These are phyloP conservation scores for Nasonia oneida DNA, from an alignment of 2,888 invertebrate genomes.

Conservation along the genomic window DNA sequence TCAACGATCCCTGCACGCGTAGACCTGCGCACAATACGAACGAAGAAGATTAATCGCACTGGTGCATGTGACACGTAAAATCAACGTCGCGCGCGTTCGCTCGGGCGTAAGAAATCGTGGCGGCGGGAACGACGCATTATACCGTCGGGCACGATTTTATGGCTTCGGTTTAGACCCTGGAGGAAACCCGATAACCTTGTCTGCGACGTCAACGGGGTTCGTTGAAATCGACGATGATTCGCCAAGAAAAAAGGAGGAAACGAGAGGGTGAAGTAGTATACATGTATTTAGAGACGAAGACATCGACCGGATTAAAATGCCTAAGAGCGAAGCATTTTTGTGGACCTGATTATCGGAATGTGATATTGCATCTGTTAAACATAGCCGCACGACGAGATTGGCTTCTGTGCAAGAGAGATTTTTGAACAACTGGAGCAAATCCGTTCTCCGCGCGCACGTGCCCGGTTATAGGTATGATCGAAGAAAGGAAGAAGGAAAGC, in stretches of 20 bases:
- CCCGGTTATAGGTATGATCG: not conserved
- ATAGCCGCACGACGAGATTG: not conserved
- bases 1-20: slow-evolving; percentile 32
- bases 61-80: slow-evolving; percentile 28
- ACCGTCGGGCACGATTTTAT: slow-evolving; percentile 65
- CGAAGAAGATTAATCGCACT: slow-evolving; percentile 43
- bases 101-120: slow-evolving; percentile 4
- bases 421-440: not conserved
- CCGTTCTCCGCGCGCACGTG: not conserved
- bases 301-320: slow-evolving; percentile 35
- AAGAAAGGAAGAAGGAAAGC: not conserved
- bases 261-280: not conserved
- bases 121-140: slow-evolving; percentile 47
- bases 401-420: not conserved
- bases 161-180: slow-evolving; percentile 71
- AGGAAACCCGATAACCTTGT: slow-evolving; percentile 72
- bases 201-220: slow-evolving; percentile 49
- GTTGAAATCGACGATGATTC: slow-evolving; percentile 8
- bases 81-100: slow-evolving; percentile 11
- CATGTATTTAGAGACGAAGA: not conserved
- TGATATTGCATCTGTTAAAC: slow-evolving; percentile 35
- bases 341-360: slow-evolving; percentile 33
- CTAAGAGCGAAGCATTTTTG: not conserved
- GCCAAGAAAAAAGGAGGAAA: not conserved
- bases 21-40: not conserved